Conservation (phyloP, 2,113 vertebrate genomes). For the Corythornis madagascariensis region DNA sequence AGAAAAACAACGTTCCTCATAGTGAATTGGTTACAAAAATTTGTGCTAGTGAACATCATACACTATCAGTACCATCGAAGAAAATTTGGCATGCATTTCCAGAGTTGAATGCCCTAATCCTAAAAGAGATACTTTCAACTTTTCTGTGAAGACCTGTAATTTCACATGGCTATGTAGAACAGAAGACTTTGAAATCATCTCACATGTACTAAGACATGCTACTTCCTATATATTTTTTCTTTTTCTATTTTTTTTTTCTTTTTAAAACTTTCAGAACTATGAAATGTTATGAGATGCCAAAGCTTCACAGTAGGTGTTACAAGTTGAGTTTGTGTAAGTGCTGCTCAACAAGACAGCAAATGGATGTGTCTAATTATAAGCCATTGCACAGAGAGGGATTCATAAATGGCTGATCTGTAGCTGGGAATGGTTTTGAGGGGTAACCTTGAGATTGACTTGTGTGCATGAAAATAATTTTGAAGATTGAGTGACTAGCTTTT, state of each 20-base stretch:
- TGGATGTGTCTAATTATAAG: not conserved
- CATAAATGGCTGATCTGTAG: not conserved
- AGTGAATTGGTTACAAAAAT: not conserved
- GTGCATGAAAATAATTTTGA: not conserved
- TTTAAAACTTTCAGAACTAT: not conserved
- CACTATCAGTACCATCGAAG: not conserved
- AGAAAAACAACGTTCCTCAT: not conserved
- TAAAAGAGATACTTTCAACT: not conserved
- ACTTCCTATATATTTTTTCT: not conserved
- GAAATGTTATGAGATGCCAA: not conserved
- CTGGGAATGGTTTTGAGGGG: not conserved
- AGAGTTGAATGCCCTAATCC: not conserved
- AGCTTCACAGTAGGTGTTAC: not conserved
- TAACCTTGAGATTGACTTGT: conserved; percentile 8
- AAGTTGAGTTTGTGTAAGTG: not conserved
- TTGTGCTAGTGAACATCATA: not conserved
- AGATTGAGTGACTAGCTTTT: conserved; percentile 1
- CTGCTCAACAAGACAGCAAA: not conserved
- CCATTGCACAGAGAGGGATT: not conserved
- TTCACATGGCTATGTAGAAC: not conserved
- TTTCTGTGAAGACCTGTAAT: not conserved
- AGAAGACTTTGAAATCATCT: not conserved
- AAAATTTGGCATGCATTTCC: not conserved
- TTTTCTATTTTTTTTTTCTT: not conserved
- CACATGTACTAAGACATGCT: not conserved